phyloP scores from a whole-genome alignment of 2,113 vertebrate genomes.

The Paracanthobrama guichenoti region DNA sequence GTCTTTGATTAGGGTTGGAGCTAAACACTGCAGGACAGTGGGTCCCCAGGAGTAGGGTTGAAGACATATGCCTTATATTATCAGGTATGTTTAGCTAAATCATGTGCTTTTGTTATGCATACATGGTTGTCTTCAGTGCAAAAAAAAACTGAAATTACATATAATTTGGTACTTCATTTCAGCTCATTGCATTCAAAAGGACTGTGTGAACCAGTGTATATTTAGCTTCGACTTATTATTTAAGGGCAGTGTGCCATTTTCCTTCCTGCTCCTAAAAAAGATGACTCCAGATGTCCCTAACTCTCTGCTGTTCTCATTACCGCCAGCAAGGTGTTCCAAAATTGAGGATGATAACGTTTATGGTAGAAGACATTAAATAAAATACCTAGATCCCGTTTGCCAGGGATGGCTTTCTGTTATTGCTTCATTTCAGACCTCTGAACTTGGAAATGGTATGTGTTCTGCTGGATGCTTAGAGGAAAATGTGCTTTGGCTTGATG shows the following conservation, averaged over 20 bases:
- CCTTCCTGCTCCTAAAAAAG: constrained; percentile 19
- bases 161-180: constrained; percentile 11
- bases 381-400: constrained; percentile 47
- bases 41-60: no score
- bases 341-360: constrained; percentile 54
- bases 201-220: not conserved
- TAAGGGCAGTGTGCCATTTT: constrained; percentile 34
- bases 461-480: constrained; percentile 16
- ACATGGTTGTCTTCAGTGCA: not conserved
- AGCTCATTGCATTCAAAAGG: constrained; percentile 24
- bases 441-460: constrained; percentile 40
- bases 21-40: no score
- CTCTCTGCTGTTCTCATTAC: constrained; percentile 40
- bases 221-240: constrained; percentile 28
- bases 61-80: not conserved
- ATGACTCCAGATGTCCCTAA: constrained; percentile 41
- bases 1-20: no score
- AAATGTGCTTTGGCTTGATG: constrained; percentile 2
- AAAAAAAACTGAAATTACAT: not conserved
- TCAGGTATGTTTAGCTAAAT: not conserved
- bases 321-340: constrained; percentile 33
- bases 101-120: not conserved
- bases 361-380: constrained; percentile 46
- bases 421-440: constrained; percentile 40
- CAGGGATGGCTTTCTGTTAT: constrained; percentile 32